A percentile compares a stretch with the other conserved stretches of the same genome.
phyloP scores from a whole-genome alignment of 2,888 invertebrate species.

The Cheilosia impressa region DNA sequence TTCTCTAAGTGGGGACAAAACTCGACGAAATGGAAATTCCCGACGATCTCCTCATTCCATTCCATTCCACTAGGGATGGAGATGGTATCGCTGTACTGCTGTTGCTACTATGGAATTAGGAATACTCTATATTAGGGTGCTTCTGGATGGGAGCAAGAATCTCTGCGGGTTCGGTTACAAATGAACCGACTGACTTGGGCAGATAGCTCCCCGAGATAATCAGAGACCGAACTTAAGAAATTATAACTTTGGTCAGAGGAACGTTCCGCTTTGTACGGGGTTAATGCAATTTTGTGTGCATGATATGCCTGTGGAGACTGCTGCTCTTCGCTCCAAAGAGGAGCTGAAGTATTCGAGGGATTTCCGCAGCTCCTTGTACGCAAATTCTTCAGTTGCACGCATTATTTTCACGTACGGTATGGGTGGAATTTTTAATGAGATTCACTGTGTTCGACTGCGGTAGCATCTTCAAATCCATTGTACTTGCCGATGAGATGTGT shows the following conservation, averaged over 20 bases:
- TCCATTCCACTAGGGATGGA: constrained; percentile 44
- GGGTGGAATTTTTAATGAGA: constrained; percentile 74
- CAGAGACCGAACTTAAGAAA: constrained; percentile 52
- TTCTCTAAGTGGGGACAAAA: constrained; percentile 72
- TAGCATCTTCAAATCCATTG: constrained; percentile 60
- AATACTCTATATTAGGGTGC: constrained; percentile 75
- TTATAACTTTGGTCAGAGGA: constrained; percentile 67
- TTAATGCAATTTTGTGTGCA: neutral
- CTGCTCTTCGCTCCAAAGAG: constrained; percentile 36
- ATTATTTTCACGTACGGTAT: constrained; percentile 74
- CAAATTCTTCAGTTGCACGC: constrained; percentile 75
- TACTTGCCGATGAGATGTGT: constrained; percentile 69
- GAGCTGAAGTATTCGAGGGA: constrained; percentile 62
- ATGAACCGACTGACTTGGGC: constrained; percentile 34
- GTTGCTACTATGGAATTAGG: constrained; percentile 42
- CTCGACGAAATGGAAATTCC: constrained; percentile 72
- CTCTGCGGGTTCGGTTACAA: constrained; percentile 28
- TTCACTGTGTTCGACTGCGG: constrained; percentile 52
- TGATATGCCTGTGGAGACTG: constrained; percentile 1
- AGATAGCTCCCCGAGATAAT: constrained; percentile 66
- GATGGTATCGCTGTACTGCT: constrained; percentile 40
- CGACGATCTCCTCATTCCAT: constrained; percentile 64
- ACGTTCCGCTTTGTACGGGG: constrained; percentile 37
- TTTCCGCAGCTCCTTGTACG: constrained; percentile 74
- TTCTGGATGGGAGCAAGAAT: constrained; percentile 51